Evolutionary conservation across 1,140 invertebrate species (phyloP), one percentile per base, ranked within the genome.

Genomic region (Pantala flavescens): DNA sequence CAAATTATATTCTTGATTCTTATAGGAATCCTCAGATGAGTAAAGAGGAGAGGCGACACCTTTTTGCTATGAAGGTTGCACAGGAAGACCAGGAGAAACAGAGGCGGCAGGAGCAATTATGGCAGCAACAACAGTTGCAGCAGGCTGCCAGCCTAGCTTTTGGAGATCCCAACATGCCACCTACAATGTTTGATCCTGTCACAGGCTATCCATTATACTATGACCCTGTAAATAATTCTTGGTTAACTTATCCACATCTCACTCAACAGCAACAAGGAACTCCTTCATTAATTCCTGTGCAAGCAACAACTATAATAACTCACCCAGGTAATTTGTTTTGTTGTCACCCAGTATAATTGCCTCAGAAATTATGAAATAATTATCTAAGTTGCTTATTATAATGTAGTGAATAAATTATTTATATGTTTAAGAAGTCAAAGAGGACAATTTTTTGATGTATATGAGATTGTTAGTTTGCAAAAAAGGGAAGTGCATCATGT

Each of bases 1-100:
- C 9, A 9, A 36, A 5, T 36, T 36, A 2, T 36, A 9, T 9
- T 36, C 28, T 36, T 36, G 28, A 36, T 36, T 36, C n/a, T 36
- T 2, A 9, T 36, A 70, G 21, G 16, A 28, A 71, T 77, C 84
- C 86, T 2, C 84, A 84, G 73, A 82, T 91, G 79, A 86, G 86
- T 0, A 93, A 93, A 81, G 87, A 89, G 72, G 88, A 93, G 78
- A 81, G 92, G 7, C 82, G 93, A 36, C 88, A 92, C 79, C 81
- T 91, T 72, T 96, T 95, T 83, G 92, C 90, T 23, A 81, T 89
- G 21, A 89, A 93, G 84, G 88, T 91, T 42, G 89, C 90, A 16
- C 85, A 90, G 76, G 88, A 91, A 75, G 80, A 82, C 43, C 79
- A 81, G 76, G 87, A 89, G 77, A 85, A 87, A 63, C 84, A 89